These are phyloP conservation scores for Antigone vipio DNA, from an alignment of 2,113 vertebrate species.

Conservation along the genomic window DNA sequence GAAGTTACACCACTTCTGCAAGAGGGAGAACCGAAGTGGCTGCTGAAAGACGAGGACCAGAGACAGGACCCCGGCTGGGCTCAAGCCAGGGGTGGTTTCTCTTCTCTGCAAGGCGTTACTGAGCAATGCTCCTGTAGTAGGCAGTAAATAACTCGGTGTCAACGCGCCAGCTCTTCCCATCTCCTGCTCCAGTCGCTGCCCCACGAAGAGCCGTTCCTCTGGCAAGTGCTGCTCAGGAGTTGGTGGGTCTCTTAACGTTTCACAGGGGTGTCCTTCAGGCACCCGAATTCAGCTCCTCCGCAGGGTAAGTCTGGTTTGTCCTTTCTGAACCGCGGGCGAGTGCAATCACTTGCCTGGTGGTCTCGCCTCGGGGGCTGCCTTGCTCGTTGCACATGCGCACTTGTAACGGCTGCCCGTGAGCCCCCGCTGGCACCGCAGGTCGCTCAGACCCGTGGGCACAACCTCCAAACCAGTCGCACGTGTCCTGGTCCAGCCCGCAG, in stretches of 20 bases:
- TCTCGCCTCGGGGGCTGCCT: background rate
- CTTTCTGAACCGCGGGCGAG: background rate
- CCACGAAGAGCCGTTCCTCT: background rate
- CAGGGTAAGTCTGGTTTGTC: background rate
- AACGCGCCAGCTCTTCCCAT: background rate
- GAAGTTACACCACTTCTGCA: background rate
- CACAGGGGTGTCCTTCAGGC: background rate
- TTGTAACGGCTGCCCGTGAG: background rate
- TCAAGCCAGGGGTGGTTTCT: background rate
- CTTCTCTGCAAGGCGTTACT: background rate
- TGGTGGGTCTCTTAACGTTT: background rate
- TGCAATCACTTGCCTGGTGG: too few species aligned
- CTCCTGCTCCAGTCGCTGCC: background rate
- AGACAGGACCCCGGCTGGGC: background rate
- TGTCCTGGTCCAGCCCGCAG: background rate
- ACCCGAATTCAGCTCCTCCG: background rate
- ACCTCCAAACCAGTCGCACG: rapidly evolving
- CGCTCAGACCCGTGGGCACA: background rate
- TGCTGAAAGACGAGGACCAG: background rate
- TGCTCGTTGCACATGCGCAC: too few species aligned
- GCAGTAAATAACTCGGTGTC: background rate
- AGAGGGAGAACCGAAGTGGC: background rate
- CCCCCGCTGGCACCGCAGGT: background rate
- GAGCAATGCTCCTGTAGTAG: background rate
- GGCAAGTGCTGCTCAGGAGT: background rate